A percentile compares a stretch with the other conserved stretches of the same genome.
Evolutionary conservation across 2,113 vertebrate species (phyloP).

Genomic region (Sterna hirundo): DNA sequence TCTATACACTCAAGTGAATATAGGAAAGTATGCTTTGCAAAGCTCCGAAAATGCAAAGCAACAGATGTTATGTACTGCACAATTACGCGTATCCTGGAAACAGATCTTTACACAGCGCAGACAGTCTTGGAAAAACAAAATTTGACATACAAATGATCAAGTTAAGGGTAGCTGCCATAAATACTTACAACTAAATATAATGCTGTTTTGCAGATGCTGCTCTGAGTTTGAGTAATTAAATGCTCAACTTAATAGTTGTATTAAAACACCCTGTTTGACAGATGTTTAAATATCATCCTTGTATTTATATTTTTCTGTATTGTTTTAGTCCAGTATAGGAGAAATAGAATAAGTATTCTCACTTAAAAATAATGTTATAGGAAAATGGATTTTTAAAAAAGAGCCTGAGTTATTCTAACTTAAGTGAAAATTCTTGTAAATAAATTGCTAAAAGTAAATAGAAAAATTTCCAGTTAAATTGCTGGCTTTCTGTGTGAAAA

Average conservation of each 20-base stretch:
- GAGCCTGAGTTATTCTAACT: background rate
- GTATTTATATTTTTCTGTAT: background rate
- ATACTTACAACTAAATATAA: conserved; percentile 55
- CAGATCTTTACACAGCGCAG: conserved; percentile 71
- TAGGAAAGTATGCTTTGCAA: conserved; percentile 36
- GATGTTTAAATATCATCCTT: background rate
- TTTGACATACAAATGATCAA: conserved; percentile 66
- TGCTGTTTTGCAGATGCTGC: conserved; percentile 45
- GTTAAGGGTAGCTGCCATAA: conserved; percentile 71
- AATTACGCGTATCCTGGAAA: conserved; percentile 78
- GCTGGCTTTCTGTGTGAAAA: background rate
- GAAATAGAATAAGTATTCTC: background rate
- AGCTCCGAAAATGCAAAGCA: conserved; percentile 70
- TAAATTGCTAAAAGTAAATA: background rate
- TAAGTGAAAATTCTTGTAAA: background rate
- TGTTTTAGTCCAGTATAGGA: background rate
- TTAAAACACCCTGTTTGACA: background rate
- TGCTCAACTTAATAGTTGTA: background rate
- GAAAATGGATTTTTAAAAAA: background rate
- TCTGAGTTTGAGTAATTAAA: background rate
- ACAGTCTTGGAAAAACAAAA: conserved; percentile 74
- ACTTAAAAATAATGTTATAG: background rate
- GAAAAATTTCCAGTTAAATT: background rate
- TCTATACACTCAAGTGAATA: conserved; percentile 24
- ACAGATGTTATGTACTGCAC: conserved; percentile 77